Evolutionary conservation across 2,888 invertebrate genomes (phyloP), one percentile per base, ranked within the genome.

Genomic region (Hypselothyrea guttata): DNA sequence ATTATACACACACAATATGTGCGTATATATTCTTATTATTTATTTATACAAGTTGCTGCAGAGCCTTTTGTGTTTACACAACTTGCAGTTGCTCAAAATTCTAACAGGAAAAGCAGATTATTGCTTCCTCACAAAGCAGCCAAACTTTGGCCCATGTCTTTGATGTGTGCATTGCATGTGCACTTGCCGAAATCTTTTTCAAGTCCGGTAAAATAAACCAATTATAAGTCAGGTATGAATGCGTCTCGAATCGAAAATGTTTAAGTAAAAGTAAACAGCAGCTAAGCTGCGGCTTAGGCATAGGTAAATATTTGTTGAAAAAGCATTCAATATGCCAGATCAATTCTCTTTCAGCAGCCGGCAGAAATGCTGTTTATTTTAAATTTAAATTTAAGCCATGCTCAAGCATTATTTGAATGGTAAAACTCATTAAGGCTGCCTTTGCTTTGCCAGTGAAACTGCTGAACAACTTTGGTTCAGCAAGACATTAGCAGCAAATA

Each of bases 401-500:
- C 44, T 30, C 9, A 8, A 28, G 11, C 8, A 38, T 35, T 11
- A 8, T 12, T 31, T 9, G 16, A 46, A 27, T 49, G 58, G 54
- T 37, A 34, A 78, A 77, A 73, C 58, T 79, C 64, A 83, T 83
- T 83, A 79, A 75, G 60, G 48, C 62, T 55, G 61, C 65, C 47
- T 33, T 37, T 22, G 22, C 22, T 22, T 22, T 22, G 22, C 3
- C 41, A 45, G 37, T 41, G 30, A 7, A 51, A 40, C 67, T 72
- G 55, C 63, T 63, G 28, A 56, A 40, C 42, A 71, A 79, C 57
- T 57, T 74, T 63, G 73, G 58, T 53, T 69, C 57, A 27, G 49
- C 65, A 66, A 64, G 58, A 71, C 73, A 83, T 79, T 74, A 81
- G 62, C 64, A 71, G 69, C 40, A 73, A 75, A 75, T 73, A 68